phyloP scores from a whole-genome alignment of 2,888 invertebrate genomes.

The Cataglyphis cursor region DNA sequence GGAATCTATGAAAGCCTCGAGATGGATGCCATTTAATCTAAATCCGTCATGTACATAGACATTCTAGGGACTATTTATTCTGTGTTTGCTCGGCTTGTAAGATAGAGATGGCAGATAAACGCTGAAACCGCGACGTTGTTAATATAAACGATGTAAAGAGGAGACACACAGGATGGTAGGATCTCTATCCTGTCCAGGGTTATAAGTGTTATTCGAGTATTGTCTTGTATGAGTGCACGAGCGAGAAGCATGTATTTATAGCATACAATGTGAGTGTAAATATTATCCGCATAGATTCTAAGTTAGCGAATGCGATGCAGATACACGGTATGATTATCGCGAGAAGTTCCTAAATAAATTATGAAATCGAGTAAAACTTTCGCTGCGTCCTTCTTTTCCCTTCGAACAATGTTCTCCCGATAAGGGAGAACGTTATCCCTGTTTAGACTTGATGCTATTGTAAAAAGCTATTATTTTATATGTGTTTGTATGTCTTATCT shows the following conservation, averaged over 20 bases:
- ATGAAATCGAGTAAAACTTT: constrained; percentile 63
- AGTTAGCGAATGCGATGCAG: constrained; percentile 74
- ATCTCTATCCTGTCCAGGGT: constrained; percentile 28
- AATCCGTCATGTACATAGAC: constrained; percentile 56
- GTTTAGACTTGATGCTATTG: background rate
- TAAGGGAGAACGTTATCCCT: background rate
- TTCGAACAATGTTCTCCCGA: background rate
- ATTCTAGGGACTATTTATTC: constrained; percentile 64
- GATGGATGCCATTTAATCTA: constrained; percentile 32
- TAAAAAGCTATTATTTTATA: background rate
- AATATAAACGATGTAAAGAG: constrained; percentile 41
- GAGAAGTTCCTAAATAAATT: constrained; percentile 84
- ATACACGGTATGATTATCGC: constrained; percentile 75
- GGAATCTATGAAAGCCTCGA: constrained; percentile 30
- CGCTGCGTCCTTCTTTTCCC: constrained; percentile 14
- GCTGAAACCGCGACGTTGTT: constrained; percentile 41
- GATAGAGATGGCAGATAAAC: constrained; percentile 47
- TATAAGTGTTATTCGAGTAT: constrained; percentile 44
- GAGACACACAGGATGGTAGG: constrained; percentile 10
- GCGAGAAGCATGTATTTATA: constrained; percentile 70
- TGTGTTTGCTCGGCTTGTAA: constrained; percentile 64
- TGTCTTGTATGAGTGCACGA: constrained; percentile 28
- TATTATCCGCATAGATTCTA: constrained; percentile 74
- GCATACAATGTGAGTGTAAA: constrained; percentile 74
- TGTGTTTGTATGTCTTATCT: background rate